These are phyloP conservation scores for Cheilosia scutellata DNA, from an alignment of 2,888 invertebrate genomes.

Conservation along the genomic window DNA sequence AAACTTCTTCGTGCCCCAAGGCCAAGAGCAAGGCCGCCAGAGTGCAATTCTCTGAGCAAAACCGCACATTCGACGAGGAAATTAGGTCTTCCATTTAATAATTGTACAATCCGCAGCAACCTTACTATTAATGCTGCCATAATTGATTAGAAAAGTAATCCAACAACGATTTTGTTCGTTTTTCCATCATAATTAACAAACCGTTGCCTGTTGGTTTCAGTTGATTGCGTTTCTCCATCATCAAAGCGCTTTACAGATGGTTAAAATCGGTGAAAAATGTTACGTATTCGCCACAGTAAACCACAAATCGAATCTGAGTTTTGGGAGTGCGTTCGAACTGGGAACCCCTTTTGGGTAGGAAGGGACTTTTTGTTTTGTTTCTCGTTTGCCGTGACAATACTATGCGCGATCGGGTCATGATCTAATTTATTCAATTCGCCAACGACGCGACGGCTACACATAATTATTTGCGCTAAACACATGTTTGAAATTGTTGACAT, in stretches of 20 bases:
- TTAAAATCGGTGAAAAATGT: conserved; percentile 26
- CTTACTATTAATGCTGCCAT: conserved; percentile 62
- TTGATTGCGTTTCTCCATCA: conserved; percentile 66
- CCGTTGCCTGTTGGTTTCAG: conserved; percentile 68
- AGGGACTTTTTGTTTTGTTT: conserved; percentile 10
- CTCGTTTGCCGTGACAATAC: neutral
- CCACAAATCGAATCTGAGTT: conserved; percentile 22
- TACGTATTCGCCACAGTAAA: conserved; percentile 60
- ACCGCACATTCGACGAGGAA: conserved; percentile 63
- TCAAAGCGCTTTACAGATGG: conserved; percentile 25
- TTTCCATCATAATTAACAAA: conserved; percentile 64
- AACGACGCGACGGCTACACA: conserved; percentile 12
- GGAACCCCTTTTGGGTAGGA: conserved; percentile 31
- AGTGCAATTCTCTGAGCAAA: conserved; percentile 58
- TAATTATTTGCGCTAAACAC: conserved; percentile 18
- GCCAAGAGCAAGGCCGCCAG: conserved; percentile 62
- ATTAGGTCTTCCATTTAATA: conserved; percentile 67
- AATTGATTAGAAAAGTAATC: conserved; percentile 60
- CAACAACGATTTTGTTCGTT: conserved; percentile 26
- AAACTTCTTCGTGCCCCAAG: conserved; percentile 60
- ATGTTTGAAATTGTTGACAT: conserved; percentile 52
- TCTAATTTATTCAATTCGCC: conserved; percentile 43
- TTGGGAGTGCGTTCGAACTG: conserved; percentile 10
- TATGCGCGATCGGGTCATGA: conserved; percentile 37
- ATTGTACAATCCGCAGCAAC: conserved; percentile 58